phyloP scores from a whole-genome alignment of 2,888 invertebrate genomes.

The Leucozona laternaria region DNA sequence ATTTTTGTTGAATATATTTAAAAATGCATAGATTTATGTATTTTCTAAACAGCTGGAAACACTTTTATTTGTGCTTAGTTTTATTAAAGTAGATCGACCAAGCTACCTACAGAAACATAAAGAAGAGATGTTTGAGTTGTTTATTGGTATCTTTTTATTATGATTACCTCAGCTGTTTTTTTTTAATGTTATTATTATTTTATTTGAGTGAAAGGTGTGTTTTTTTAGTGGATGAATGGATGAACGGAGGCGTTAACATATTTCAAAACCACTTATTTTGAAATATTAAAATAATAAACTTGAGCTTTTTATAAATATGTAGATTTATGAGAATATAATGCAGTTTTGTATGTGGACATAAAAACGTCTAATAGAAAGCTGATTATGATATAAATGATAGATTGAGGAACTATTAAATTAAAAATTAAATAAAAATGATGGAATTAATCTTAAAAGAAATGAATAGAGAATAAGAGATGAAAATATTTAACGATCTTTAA shows the following conservation, averaged over 20 bases:
- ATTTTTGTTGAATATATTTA: not conserved
- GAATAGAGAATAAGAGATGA: not conserved
- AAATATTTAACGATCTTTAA: not conserved
- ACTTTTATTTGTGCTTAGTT: conserved; percentile 38
- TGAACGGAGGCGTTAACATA: conserved; percentile 58
- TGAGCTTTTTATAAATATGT: conserved; percentile 3
- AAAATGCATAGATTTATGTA: conserved; percentile 1
- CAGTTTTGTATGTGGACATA: conserved; percentile 47
- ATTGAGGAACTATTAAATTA: conserved; percentile 41
- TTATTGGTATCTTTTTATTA: conserved; percentile 38
- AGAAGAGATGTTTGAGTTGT: conserved; percentile 50
- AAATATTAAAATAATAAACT: conserved; percentile 53
- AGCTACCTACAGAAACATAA: not conserved
- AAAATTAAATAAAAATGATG: conserved; percentile 14
- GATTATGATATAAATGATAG: conserved; percentile 43
- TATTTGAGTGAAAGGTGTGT: conserved; percentile 33
- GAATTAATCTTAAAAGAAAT: not conserved
- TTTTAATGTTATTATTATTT: conserved; percentile 12
- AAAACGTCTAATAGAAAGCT: conserved; percentile 48
- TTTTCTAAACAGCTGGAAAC: conserved; percentile 45
- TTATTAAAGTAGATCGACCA: conserved; percentile 1
- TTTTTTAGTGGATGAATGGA: not conserved
- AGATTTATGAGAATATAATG: conserved; percentile 44
- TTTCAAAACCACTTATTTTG: conserved; percentile 55
- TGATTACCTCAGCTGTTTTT: conserved; percentile 45